Evolutionary conservation across 2,113 vertebrate species (phyloP).

Genomic region (Formicarius rufipectus): DNA sequence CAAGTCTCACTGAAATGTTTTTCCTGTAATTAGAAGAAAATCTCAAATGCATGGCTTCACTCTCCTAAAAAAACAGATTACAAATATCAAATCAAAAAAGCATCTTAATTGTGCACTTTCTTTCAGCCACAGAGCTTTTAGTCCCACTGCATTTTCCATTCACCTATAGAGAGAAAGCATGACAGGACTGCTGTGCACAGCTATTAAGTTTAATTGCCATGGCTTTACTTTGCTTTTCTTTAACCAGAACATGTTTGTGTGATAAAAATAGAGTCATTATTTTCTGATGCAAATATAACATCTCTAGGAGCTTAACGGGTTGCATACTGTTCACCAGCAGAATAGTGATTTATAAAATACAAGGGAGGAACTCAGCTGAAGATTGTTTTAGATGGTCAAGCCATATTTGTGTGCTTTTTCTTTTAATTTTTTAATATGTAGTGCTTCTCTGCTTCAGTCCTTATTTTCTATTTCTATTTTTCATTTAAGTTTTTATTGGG

Average conservation of each 20-base stretch:
- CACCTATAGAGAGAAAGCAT: slow-evolving; percentile 8
- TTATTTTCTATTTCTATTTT: background rate
- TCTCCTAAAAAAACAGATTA: background rate
- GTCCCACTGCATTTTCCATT: background rate
- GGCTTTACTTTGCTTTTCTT: slow-evolving; percentile 59
- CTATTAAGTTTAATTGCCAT: slow-evolving; percentile 67
- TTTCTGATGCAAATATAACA: slow-evolving; percentile 55
- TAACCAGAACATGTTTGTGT: slow-evolving; percentile 30
- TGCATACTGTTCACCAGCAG: background rate
- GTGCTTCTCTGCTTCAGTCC: background rate
- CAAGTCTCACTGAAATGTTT: background rate
- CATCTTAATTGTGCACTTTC: background rate
- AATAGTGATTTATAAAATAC: background rate
- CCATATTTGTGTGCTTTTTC: background rate
- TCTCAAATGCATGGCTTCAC: background rate
- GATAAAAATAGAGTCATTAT: slow-evolving; percentile 70
- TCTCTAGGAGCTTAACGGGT: slow-evolving; percentile 20
- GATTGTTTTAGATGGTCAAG: background rate
- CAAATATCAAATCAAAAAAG: background rate
- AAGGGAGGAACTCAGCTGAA: background rate
- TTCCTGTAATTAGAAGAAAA: background rate
- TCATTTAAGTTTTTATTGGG: background rate
- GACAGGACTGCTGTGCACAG: slow-evolving; percentile 29
- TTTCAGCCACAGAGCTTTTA: slow-evolving; percentile 24
- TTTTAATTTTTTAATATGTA: background rate